Percentiles rank a stretch among this genome's conserved stretches.
phyloP scores from a whole-genome alignment of 2,888 invertebrate species.

The Polia nebulosa region DNA sequence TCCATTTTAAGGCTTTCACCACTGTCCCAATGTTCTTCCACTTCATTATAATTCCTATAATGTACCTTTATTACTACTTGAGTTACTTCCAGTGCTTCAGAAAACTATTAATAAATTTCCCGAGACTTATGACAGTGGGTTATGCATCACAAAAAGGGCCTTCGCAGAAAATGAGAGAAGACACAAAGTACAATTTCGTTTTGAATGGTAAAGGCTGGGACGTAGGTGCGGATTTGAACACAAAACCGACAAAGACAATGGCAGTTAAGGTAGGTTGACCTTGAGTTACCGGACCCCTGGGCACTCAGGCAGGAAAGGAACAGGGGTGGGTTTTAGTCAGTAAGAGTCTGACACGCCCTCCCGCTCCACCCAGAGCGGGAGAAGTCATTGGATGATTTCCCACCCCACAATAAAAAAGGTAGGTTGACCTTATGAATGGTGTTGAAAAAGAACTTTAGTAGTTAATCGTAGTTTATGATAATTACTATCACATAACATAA shows the following conservation, averaged over 20 bases:
- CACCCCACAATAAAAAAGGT: too few species aligned
- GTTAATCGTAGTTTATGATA: too few species aligned
- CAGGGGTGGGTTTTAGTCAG: too few species aligned
- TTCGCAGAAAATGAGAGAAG: conserved; percentile 69
- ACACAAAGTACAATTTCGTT: conserved; percentile 71
- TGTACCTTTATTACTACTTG: conserved; percentile 74
- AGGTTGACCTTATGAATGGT: conserved; percentile 22
- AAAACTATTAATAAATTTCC: conserved; percentile 73
- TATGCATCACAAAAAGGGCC: conserved; percentile 78
- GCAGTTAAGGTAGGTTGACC: conserved; percentile 71
- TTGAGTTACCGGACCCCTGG: too few species aligned
- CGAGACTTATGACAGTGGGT: conserved; percentile 74
- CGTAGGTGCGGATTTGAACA: conserved; percentile 57
- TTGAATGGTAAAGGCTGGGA: conserved; percentile 76
- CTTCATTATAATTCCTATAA: conserved; percentile 71
- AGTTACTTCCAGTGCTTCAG: conserved; percentile 75
- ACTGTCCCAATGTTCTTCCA: conserved; percentile 74
- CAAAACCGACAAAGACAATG: conserved; percentile 63
- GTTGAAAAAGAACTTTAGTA: neutral
- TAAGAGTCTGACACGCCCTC: too few species aligned
- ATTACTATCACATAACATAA: too few species aligned
- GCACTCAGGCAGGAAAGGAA: too few species aligned
- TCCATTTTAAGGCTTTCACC: conserved; percentile 73
- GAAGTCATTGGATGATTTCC: too few species aligned
- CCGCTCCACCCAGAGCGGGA: too few species aligned